Conservation (phyloP, 2,113 vertebrate species). For the Ailurus styani region DNA sequence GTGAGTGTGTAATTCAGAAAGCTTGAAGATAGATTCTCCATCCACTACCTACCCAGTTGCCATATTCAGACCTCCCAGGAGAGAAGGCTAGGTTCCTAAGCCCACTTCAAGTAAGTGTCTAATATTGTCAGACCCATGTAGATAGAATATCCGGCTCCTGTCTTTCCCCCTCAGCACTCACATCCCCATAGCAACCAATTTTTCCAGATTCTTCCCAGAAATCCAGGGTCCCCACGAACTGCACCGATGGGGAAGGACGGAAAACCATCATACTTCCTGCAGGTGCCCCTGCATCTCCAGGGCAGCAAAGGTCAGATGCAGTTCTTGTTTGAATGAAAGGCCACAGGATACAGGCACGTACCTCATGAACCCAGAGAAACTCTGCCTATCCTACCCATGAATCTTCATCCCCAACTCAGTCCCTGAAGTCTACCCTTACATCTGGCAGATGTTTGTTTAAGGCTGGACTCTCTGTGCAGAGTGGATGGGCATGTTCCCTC, state of each 20-base stretch:
- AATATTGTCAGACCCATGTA: background rate
- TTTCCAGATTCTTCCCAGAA: background rate
- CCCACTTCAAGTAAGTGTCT: background rate
- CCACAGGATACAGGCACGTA: background rate
- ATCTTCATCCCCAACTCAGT: background rate
- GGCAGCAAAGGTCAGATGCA: background rate
- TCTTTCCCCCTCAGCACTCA: background rate
- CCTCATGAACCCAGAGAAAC: background rate
- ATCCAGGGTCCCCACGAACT: background rate
- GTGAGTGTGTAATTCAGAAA: background rate
- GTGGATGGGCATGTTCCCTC: background rate
- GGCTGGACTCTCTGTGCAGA: background rate
- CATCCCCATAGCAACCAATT: background rate
- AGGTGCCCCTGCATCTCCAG: background rate
- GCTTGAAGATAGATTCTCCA: background rate
- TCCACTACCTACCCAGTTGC: background rate
- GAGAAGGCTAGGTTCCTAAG: background rate
- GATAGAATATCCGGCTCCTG: background rate
- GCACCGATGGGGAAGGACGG: background rate
- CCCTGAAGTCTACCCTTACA: background rate
- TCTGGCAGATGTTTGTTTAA: slow-evolving; percentile 15
- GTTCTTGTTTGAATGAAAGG: background rate
- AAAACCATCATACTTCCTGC: background rate
- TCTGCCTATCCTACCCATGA: fast-evolving
- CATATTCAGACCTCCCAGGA: background rate